Percentiles rank a stretch among this genome's conserved stretches.
These are phyloP conservation scores for Caenorhabditis drosophilae DNA, from an alignment of 2,888 invertebrate species.

Conservation along the genomic window DNA sequence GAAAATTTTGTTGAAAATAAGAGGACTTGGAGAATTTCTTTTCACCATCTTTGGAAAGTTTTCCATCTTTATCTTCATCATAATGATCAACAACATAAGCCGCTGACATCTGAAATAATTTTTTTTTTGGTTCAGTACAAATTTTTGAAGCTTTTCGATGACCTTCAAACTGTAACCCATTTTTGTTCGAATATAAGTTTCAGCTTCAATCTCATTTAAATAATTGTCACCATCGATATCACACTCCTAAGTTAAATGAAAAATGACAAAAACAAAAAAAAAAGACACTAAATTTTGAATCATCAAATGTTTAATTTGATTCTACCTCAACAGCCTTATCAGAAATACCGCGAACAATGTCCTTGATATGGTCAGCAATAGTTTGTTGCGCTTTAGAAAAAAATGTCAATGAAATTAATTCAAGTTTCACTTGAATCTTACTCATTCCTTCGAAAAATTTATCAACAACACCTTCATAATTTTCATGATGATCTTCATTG, in stretches of 20 bases:
- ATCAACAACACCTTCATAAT: no score
- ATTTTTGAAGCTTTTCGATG: background rate
- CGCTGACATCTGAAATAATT: background rate
- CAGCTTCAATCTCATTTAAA: constrained; percentile 20
- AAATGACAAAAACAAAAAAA: no score
- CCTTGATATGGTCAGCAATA: constrained; percentile 25
- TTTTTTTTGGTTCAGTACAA: no score
- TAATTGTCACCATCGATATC: constrained; percentile 15
- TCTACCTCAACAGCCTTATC: constrained; percentile 33
- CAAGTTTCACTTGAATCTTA: no score
- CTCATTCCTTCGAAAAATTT: no score
- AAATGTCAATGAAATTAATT: no score
- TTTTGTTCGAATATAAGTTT: constrained; percentile 19
- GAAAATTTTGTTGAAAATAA: background rate
- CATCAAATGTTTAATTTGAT: background rate
- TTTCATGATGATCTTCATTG: no score
- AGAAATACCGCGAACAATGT: constrained; percentile 38
- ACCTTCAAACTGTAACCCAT: constrained; percentile 23
- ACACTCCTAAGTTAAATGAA: no score
- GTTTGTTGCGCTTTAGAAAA: constrained; percentile 15
- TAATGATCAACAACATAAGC: constrained; percentile 21
- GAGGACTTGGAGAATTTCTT: no score
- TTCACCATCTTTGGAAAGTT: constrained; percentile 28
- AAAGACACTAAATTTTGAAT: background rate
- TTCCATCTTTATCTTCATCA: constrained; percentile 22